Conservation (phyloP, 37 sponge, comb jelly and placozoan species). For the Halisarca cf. caerulea region DNA sequence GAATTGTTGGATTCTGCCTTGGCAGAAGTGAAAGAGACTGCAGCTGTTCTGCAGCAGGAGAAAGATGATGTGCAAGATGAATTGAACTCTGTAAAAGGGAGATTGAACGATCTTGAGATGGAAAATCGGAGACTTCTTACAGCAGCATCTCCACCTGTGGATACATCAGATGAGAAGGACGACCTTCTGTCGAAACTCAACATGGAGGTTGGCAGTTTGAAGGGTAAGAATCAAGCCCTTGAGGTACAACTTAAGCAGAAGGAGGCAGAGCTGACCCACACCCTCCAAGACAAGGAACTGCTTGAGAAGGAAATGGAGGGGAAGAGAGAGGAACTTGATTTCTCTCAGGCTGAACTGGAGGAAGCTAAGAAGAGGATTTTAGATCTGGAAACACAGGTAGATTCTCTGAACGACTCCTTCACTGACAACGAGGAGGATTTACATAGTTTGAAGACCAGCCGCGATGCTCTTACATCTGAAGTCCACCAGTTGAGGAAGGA, state of each 20-base stretch:
- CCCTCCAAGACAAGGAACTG: neutral
- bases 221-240: conserved; percentile 35
- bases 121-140: conserved; percentile 39
- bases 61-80: conserved; percentile 21
- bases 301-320: conserved; percentile 15
- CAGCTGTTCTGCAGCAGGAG: conserved; percentile 25
- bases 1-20: conserved; percentile 40
- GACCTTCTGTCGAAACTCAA: conserved; percentile 39
- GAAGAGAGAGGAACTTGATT: neutral
- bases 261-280: neutral
- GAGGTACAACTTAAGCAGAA: conserved; percentile 31
- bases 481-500: neutral
- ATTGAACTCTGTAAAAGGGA: neutral
- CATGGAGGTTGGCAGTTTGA: conserved; percentile 29
- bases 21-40: conserved; percentile 6
- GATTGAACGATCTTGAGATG: conserved; percentile 35
- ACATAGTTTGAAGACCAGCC: neutral
- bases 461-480: conserved; percentile 10
- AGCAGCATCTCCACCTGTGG: conserved; percentile 20
- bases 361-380: neutral
- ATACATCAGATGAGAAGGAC: conserved; percentile 41
- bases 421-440: conserved; percentile 7
- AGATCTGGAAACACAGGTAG: neutral
- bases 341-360: neutral
- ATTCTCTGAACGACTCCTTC: neutral